These are phyloP conservation scores for Haliclona indistincta DNA, from an alignment of 37 sponge, comb jelly and placozoan species.

Conservation along the genomic window DNA sequence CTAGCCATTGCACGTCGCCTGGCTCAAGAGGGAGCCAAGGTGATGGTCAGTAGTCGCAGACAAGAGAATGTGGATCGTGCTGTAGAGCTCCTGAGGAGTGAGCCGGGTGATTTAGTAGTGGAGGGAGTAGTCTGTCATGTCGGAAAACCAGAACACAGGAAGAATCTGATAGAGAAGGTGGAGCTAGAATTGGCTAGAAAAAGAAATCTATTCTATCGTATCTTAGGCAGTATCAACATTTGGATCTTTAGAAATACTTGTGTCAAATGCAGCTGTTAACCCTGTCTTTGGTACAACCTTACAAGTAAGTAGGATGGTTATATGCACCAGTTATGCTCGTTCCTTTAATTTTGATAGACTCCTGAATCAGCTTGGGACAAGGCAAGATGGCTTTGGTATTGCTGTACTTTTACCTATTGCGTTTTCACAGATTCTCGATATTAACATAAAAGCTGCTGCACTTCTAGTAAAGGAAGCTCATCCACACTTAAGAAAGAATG, in stretches of 20 bases:
- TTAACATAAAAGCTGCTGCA: constrained; percentile 81
- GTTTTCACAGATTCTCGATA: constrained; percentile 67
- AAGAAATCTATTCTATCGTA: neutral
- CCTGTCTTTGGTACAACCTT: constrained; percentile 83
- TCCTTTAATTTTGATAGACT: too few species aligned
- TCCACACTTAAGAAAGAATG: constrained; percentile 67
- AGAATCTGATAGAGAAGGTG: constrained; percentile 67
- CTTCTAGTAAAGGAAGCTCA: constrained; percentile 76
- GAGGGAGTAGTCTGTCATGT: constrained; percentile 93
- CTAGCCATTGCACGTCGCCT: constrained; percentile 85
- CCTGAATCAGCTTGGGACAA: constrained; percentile 79
- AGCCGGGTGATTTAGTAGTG: constrained; percentile 56
- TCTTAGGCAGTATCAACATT: constrained; percentile 73
- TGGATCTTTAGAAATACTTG: constrained; percentile 95
- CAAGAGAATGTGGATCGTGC: constrained; percentile 77
- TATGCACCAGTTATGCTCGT: too few species aligned
- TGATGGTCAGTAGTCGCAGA: constrained; percentile 93
- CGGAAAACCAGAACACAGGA: constrained; percentile 85
- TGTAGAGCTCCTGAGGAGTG: constrained; percentile 52
- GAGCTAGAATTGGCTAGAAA: too few species aligned
- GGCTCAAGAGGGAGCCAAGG: constrained; percentile 86
- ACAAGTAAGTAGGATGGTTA: constrained; percentile 19
- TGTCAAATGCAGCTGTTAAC: constrained; percentile 96
- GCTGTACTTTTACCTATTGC: neutral
- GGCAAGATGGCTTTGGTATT: constrained; percentile 43